Evolutionary conservation across 2,797 vertebrate species (phyloP), one percentile per base, ranked within the genome.

Genomic region (Galagoides demidoff): DNA sequence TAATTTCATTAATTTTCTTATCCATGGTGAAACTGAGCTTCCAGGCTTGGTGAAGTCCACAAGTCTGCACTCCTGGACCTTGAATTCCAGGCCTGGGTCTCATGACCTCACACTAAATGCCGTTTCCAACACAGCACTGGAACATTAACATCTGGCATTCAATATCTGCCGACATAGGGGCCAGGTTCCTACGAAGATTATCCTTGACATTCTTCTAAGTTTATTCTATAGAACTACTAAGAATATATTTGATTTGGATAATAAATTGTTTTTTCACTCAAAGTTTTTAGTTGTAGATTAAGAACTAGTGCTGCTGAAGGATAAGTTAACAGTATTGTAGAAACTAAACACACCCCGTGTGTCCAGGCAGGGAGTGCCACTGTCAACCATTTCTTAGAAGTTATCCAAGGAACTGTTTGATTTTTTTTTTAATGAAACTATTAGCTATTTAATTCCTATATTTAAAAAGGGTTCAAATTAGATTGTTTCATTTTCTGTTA

Each of bases 271-370:
- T 73, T 93, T 73, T 64, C 13, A 92, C 3, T 16, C 3, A 76
- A 83, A 68, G 2, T 52, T 39, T 43, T 25, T 43, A 52, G 19
- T 43, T 79, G 25, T 23, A 81, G n/a, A 29, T 74, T 25, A 70
- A 96, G 95, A 94, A 82, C 39, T n/a, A 90, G 34, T 34, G 90
- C 81, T 45, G 37, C 3, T 79, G 39, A 95, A 94, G 14, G 49
- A 82, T 63, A 45, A 31, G 70, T n/a, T n/a, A 92, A 82, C 6
- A 64, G 49, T 64, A 76, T 57, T 64, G 25, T 8, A 92, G n/a
- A 76, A 76, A 71, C 31, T 45, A 68, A 92, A 94, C 57, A 52
- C 8, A 57, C 23, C 49, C 37, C 1, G 39, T 39, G 1, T 57
- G 55, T n/a, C 64, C 83, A 70, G 43, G 81, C 83, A 70, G 43